Base-by-base conservation (phyloP, 2,888 invertebrate species). In the Pseudococcus viburni region DNA sequence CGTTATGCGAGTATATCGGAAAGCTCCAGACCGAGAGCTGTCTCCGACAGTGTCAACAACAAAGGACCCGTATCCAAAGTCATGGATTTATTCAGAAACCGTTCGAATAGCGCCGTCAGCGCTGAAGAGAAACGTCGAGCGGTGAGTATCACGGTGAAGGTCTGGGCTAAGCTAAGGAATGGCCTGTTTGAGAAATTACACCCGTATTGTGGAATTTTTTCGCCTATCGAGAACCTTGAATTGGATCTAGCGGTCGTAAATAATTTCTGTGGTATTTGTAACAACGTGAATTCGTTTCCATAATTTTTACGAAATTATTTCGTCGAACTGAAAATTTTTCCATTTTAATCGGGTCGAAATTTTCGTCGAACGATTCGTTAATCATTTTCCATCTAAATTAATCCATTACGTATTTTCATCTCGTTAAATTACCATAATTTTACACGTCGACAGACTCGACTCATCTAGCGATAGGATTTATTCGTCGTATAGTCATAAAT, bases 41-140 rank as follows among this genome's bases (percentile, higher is more conserved):
- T 90, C 12, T 90, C 90, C 48, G 90, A 90, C 85, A 90, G 90
- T 86, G 83, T 89, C 48, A 90, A 88, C 77, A 90, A 89, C 42
- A 90, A 90, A 84, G 90, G 96, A 90, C 96, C 97, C 3, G 96
- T 97, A 93, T 95, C 96, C 90, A 97, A 97, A 93, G 96, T 97
- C 85, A 97, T 97, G 95, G 97, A 97, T 92, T 95, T 97, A 91
- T 97, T 97, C 92, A 94, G 97, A 89, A 94, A 95, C 92, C 93
- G 95, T 90, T 95, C 95, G 89, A 95, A 95, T 91, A 94, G 94
- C 90, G 94, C 94, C 88, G 94, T 94, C 85, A 94, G 94, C 73
- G 93, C 94, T 48, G 95, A 95, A 89, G 95, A 95, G 90, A 95
- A 94, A 91, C 92, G 94, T 89, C 94, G 94, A 93, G 94, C 94